These are phyloP conservation scores for Uria lomvia DNA, from an alignment of 2,113 vertebrate genomes.

Conservation along the genomic window DNA sequence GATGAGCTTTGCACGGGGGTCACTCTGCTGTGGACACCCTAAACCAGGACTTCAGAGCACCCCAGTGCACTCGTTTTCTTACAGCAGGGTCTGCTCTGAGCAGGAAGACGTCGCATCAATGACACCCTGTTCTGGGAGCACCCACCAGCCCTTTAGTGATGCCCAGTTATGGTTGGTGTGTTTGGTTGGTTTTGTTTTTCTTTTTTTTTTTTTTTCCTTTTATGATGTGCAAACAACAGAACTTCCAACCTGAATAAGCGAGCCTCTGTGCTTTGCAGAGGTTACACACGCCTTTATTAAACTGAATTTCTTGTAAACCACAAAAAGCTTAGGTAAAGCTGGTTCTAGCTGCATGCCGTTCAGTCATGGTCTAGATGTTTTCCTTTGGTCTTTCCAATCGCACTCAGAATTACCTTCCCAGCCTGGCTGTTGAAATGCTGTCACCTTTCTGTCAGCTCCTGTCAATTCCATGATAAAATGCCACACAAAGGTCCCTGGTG, in stretches of 20 bases:
- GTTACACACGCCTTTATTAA: not conserved
- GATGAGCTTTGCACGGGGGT: not conserved
- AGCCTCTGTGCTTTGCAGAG: not conserved
- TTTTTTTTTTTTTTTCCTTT: no score
- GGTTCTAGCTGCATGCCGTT: not conserved
- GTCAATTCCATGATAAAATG: not conserved
- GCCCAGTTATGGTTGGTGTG: no score
- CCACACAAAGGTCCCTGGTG: not conserved
- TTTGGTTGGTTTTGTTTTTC: no score
- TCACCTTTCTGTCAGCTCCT: not conserved
- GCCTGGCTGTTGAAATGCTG: not conserved
- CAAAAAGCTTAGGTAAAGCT: not conserved
- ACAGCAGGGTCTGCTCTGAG: not conserved
- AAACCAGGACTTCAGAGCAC: fast-evolving
- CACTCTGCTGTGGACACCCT: not conserved
- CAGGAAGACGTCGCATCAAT: fast-evolving
- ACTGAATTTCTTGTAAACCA: not conserved
- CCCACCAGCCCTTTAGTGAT: not conserved
- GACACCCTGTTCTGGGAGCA: not conserved
- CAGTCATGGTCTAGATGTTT: not conserved
- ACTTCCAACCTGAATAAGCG: fast-evolving
- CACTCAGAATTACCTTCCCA: not conserved
- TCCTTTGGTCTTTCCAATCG: not conserved
- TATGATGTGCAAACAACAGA: not conserved
- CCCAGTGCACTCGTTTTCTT: fast-evolving